Evolutionary conservation across 2,888 invertebrate genomes (phyloP).

Genomic region (Drosophila falleni): DNA sequence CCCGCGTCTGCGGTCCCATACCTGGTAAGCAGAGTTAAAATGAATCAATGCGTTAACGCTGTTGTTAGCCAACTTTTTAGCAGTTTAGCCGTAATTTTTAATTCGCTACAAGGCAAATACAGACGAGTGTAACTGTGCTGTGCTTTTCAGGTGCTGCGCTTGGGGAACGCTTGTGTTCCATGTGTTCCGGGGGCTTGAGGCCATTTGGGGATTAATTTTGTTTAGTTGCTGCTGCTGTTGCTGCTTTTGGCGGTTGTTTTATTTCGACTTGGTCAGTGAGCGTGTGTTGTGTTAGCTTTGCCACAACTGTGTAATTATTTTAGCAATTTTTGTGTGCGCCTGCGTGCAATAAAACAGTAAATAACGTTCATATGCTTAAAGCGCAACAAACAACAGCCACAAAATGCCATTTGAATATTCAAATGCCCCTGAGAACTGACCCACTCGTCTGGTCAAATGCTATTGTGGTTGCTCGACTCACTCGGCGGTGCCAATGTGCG

Average conservation of each 20-base stretch:
- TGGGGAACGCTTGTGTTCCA: conserved; percentile 39
- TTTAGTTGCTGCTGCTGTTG: conserved; percentile 38
- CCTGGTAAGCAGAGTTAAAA: conserved; percentile 89
- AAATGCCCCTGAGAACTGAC: conserved; percentile 75
- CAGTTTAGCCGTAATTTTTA: conserved; percentile 27
- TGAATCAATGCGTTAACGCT: conserved; percentile 25
- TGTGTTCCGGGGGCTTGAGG: conserved; percentile 39
- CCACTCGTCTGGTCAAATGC: conserved; percentile 48
- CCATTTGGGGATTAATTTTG: conserved; percentile 71
- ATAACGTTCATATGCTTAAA: conserved; percentile 77
- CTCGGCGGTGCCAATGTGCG: conserved; percentile 48
- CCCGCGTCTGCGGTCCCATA: conserved; percentile 95
- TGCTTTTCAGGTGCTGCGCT: conserved; percentile 33
- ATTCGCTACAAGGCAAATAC: conserved; percentile 20
- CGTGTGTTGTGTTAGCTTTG: conserved; percentile 18
- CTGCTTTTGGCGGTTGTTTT: conserved; percentile 28
- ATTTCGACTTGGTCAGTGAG: conserved; percentile 10
- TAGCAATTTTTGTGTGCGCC: conserved; percentile 68
- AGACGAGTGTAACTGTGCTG: conserved; percentile 15
- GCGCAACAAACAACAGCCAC: conserved; percentile 63
- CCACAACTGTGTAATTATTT: conserved; percentile 78
- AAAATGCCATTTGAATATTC: conserved; percentile 75
- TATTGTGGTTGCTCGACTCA: conserved; percentile 15
- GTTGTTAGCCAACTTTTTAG: conserved; percentile 17
- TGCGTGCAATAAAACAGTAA: conserved; percentile 81